Base-by-base conservation (phyloP, 2,113 vertebrate genomes). In the Porphyrio hochstetteri region DNA sequence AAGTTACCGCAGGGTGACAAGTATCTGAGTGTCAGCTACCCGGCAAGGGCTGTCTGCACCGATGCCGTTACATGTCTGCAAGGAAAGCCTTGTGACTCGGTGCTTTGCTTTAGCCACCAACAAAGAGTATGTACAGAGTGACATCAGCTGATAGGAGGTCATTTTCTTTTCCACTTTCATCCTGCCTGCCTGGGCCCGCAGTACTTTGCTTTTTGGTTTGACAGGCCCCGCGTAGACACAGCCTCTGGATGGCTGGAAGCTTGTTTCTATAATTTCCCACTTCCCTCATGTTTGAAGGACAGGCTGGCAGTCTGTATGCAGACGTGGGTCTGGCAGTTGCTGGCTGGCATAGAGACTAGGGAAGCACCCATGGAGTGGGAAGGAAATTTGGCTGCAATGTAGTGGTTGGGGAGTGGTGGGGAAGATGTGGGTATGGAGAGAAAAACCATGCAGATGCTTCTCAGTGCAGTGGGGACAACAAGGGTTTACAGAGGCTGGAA, bases 191-290 rank as follows among this genome's bases (percentile, higher is more conserved):
- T 70, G 25, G 40, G 35, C 80, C 27, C 3, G 3, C 42, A 29
- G 40, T 42, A 61, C 69, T 67, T 82, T 83, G 63, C 38, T 79
- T 35, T 65, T 33, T 93, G 63, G 82, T 89, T 82, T 90, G 93
- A 93, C 86, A 89, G 52, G 24, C 46, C 40, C 50, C 61, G 21
- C 53, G 33, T 20, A 88, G 83, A 46, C 36, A 46, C 19, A 42
- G 75, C 46, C 82, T 56, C 69, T 24, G 38, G 53, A 88, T 89
- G 81, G 59, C 94, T 95, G 88, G 81, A 82, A 95, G 88, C 46
- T 55, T 88, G 65, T 94, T 95, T 92, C 82, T 90, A 21, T 63
- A 69, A 94, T 89, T 94, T 88, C 70, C 55, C 42, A 38, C 52
- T 80, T 87, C 4, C 4, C 52, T 52, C 70, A 50, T 27, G 13